These are phyloP conservation scores for Rhizomys pruinosus DNA, from an alignment of 2,113 vertebrate genomes.

Conservation along the genomic window DNA sequence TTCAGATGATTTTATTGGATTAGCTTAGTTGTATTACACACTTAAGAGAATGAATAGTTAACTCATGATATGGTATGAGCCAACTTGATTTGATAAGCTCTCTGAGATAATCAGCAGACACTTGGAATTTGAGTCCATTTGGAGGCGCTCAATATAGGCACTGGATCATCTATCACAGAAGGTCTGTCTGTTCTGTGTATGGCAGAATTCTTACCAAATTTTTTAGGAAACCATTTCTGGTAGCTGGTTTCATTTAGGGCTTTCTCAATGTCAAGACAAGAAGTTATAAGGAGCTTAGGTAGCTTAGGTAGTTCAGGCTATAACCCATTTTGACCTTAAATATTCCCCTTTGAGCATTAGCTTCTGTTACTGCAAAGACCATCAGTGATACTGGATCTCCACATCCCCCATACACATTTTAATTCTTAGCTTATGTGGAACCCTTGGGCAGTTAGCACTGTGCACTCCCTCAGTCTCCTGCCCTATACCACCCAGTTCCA, in stretches of 20 bases:
- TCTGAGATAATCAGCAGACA: conserved; percentile 10
- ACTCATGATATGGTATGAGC: not conserved
- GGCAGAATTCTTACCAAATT: not conserved
- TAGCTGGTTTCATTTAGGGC: not conserved
- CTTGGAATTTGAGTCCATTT: not conserved
- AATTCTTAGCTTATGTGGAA: not conserved
- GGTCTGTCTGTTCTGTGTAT: rapidly evolving
- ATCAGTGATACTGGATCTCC: not conserved
- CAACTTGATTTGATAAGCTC: not conserved
- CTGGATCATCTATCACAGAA: not conserved
- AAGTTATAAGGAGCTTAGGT: not conserved
- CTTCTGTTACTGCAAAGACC: not conserved
- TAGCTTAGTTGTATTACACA: not conserved
- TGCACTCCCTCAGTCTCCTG: not conserved
- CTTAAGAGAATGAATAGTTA: not conserved
- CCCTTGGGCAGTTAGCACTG: not conserved
- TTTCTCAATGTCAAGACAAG: not conserved
- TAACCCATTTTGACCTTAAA: not conserved
- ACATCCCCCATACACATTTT: rapidly evolving
- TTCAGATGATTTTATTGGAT: not conserved
- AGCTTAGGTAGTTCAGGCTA: not conserved
- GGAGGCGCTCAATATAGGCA: not conserved
- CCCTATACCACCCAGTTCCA: not conserved
- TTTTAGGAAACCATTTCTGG: conserved; percentile 23
- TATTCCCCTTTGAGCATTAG: not conserved